Evolutionary conservation across 92 coral and sea anemone species (phyloP), one percentile per base, ranked within the genome.

Genomic region (Parazoanthus darwini): DNA sequence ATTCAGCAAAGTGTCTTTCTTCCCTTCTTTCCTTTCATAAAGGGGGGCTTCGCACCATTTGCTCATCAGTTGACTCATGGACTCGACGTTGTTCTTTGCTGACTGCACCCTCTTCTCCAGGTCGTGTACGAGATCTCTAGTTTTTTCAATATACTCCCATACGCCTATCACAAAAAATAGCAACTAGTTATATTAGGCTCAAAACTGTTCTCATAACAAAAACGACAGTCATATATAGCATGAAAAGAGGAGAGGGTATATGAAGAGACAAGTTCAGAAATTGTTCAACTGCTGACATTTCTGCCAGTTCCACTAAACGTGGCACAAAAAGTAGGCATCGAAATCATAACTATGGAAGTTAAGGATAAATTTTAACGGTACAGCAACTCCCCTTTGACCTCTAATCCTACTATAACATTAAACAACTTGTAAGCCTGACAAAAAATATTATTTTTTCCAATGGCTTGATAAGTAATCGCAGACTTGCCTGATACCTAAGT

Each of bases 141-240:
- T 97, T 84, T 93, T 95, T 72, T 95, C 99, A 29, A 97, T 97
- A 89, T 97, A 97, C 85, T 95, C 99, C 99, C 99, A 97, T 8
- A 90, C 99, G 88, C 98, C 99, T 96, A 82, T 33, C 14, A 25
- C 81, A 86, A 42, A 54, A 68, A 79, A 18, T 29, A 20, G 70
- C n/a, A 20, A 14, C 22, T 18, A 63, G 25, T 1, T 7, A 63
- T 22, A 63, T 63, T 20, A 18, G 7, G 5, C 58, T 51, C 7
- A 13, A 51, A 8, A 20, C 6, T 63, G 18, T 8, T 58, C 20
- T 58, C 65, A 58, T 22, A 58, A 58, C 20, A 58, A 63, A 63
- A 18, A 63, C 59, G 26, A 22, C 68, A 22, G n/a, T 63, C 25
- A 3, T 63, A 63, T 20, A 63, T 23, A 63, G 70, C 25, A 63